These are phyloP conservation scores for Nomada lathburiana DNA, from an alignment of 2,888 invertebrate genomes.

Conservation along the genomic window DNA sequence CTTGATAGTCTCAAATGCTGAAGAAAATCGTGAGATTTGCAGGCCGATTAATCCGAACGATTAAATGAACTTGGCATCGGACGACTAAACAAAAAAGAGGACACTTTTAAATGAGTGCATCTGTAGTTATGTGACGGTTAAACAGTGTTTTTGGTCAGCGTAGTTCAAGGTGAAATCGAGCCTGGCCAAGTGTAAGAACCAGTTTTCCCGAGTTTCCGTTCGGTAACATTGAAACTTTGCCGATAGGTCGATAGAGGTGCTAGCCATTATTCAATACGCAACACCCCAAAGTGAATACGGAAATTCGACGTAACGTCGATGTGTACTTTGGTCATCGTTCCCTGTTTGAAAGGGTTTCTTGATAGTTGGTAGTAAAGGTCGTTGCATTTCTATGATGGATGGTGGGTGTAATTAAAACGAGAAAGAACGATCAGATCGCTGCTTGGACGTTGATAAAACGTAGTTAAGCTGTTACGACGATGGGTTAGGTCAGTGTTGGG, in stretches of 20 bases:
- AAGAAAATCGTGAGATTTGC: background rate
- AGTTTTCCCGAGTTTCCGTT: constrained; percentile 33
- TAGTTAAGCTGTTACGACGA: background rate
- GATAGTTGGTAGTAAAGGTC: background rate
- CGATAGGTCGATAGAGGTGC: constrained; percentile 24
- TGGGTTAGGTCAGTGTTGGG: constrained; percentile 48
- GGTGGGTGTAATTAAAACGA: background rate
- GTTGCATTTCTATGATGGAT: background rate
- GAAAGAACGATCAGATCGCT: background rate
- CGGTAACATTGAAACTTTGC: constrained; percentile 14
- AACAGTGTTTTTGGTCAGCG: constrained; percentile 55
- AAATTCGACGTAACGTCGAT: background rate
- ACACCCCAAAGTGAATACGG: background rate
- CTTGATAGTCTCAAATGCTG: background rate
- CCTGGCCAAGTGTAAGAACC: constrained; percentile 22
- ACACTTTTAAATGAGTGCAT: background rate
- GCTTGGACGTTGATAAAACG: constrained; percentile 10
- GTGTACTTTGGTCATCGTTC: background rate
- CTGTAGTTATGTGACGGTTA: background rate
- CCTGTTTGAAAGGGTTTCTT: background rate
- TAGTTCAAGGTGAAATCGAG: constrained; percentile 45
- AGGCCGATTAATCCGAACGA: too few relatives aligned
- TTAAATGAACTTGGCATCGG: too few relatives aligned
- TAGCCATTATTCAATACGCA: background rate
- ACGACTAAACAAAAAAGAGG: background rate